A percentile compares a stretch with the other conserved stretches of the same genome.
Conservation (phyloP, 2,888 invertebrate species). For the Standfussiana lucernea region DNA sequence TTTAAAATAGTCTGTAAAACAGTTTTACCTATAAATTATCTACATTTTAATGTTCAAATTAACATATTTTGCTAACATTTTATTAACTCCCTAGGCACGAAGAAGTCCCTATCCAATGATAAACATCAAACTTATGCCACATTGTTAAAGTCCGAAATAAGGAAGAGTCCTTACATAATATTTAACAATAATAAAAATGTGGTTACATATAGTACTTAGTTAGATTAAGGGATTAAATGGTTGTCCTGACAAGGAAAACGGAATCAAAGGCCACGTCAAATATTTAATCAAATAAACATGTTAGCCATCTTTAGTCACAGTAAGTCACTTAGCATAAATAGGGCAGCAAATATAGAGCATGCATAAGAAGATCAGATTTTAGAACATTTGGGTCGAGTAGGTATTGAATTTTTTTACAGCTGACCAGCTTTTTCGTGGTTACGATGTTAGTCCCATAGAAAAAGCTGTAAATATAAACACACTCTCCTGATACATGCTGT, state of each 20-base stretch:
- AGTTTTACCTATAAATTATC: conserved; percentile 3
- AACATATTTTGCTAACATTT: background rate
- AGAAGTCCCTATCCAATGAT: conserved; percentile 2
- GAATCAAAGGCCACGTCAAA: conserved; percentile 6
- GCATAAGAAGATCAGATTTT: too few relatives aligned
- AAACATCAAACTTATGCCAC: conserved; percentile 14
- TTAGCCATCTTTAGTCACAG: background rate
- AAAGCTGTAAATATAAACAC: background rate
- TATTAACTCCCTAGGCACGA: conserved; percentile 17
- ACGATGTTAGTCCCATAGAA: too few relatives aligned
- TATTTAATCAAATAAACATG: conserved; percentile 4
- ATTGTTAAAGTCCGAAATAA: conserved; percentile 11
- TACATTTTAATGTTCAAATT: conserved; percentile 1
- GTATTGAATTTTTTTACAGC: too few relatives aligned
- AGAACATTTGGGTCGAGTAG: too few relatives aligned
- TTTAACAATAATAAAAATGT: background rate
- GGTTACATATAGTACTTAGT: background rate
- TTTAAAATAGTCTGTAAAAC: conserved; percentile 11
- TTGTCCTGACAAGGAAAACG: conserved; percentile 36
- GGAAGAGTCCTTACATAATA: conserved; percentile 22
- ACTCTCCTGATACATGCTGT: background rate
- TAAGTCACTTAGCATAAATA: background rate
- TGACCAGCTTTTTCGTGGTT: background rate
- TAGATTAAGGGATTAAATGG: conserved; percentile 19
- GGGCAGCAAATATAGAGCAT: background rate